Base-by-base conservation (phyloP, 2,113 vertebrate genomes). In the Gallinago paraguaiae region DNA sequence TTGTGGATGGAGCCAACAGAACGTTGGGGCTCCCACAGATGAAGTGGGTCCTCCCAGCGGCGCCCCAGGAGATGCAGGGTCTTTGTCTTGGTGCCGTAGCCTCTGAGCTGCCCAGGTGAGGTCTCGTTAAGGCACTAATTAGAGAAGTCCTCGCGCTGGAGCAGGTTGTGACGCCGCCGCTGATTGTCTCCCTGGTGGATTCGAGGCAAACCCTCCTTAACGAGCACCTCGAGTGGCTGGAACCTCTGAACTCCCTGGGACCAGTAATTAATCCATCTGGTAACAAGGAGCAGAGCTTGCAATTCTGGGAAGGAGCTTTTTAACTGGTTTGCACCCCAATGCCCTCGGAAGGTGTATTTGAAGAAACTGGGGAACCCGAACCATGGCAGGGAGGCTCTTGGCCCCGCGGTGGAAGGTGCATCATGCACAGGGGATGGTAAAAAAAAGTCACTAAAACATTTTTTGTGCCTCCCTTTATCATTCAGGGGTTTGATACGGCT, bases 181-280 rank as follows among this genome's bases (percentile, higher is more conserved):
- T 98, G 98, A 99, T 99, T 99, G 98, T 98, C 75, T 98, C 98
- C 98, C 98, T 82, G 57, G 96, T 64, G 98, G 98, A 98, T 98
- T 99, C 98, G 92, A 97, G 96, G 74, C 89, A 92, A 95, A 90
- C 95, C 96, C 96, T 97, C 93, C 93, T 91, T 97, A 98, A 98
- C 91, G 90, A 98, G 98, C 75, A 90, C 93, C 93, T 68, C 33
- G 95, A 95, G 97, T 64, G 84, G 97, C 98, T 97, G 94, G 96
- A 96, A 97, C 98, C 95, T 97, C 97, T 98, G 96, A 95, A 93
- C 98, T 98, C 97, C 97, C 94, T 63, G 68, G 98, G 93, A 97
- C 94, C 96, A 97, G 96, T 98, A 99, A 99, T 99, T 98, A 99
- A 98, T 98, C 98, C 98, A 98, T 94, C 98, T 98, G 98, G 96